Evolutionary conservation across 2,888 invertebrate genomes (phyloP).

Genomic region (Pollenia angustigena): DNA sequence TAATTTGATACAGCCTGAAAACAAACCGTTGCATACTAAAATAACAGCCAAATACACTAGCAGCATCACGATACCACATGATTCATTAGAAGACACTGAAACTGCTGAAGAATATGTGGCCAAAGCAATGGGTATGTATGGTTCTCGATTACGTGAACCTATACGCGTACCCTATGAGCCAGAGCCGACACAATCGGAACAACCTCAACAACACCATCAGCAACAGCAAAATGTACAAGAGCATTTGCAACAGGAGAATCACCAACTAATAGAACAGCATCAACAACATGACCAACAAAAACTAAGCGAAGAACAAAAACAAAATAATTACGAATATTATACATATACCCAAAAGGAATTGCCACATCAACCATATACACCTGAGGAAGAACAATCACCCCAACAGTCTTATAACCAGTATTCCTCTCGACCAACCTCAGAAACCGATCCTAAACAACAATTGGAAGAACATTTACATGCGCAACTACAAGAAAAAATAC

Average conservation of each 20-base stretch:
- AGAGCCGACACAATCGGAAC: slow-evolving; percentile 41
- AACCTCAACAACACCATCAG: slow-evolving; percentile 53
- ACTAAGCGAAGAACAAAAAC: slow-evolving; percentile 51
- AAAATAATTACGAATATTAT: slow-evolving; percentile 57
- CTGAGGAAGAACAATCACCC: slow-evolving; percentile 42
- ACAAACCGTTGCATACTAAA: slow-evolving; percentile 75
- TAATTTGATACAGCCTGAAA: slow-evolving; percentile 81
- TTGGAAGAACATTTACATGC: slow-evolving; percentile 72
- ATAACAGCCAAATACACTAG: slow-evolving; percentile 75
- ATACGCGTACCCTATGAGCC: slow-evolving; percentile 75
- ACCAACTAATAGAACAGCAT: slow-evolving; percentile 45
- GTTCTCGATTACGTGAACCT: slow-evolving; percentile 78
- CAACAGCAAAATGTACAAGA: slow-evolving; percentile 55
- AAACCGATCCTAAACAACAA: slow-evolving; percentile 57
- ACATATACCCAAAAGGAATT: slow-evolving; percentile 46
- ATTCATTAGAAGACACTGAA: slow-evolving; percentile 79
- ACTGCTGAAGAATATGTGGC: slow-evolving; percentile 83
- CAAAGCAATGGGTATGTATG: slow-evolving; percentile 82
- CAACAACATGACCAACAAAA: slow-evolving; percentile 64
- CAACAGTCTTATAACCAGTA: slow-evolving; percentile 52
- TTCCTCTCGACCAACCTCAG: slow-evolving; percentile 33
- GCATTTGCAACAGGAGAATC: slow-evolving; percentile 48
- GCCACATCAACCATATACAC: slow-evolving; percentile 24
- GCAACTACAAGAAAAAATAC: slow-evolving; percentile 76
- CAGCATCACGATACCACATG: slow-evolving; percentile 71